Evolutionary conservation across 2,797 vertebrate species (phyloP).

Genomic region (Merluccius polli): DNA sequence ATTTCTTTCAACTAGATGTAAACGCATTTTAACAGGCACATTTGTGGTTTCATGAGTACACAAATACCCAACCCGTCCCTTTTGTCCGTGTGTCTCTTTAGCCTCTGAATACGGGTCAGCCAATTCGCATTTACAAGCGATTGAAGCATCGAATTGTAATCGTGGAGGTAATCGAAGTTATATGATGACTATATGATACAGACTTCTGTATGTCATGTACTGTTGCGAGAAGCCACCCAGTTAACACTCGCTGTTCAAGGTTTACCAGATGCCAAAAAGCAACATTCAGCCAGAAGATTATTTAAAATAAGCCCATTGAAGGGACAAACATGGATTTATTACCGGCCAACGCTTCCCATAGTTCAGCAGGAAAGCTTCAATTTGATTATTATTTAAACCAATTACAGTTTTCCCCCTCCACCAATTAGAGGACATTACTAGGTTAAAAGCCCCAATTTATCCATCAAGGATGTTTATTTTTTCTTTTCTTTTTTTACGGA

Average conservation of each 20-base stretch:
- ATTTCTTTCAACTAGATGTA: too few species aligned
- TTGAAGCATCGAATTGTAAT: too few species aligned
- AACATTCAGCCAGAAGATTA: not conserved
- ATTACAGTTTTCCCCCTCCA: slow-evolving; percentile 69
- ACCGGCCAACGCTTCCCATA: slow-evolving; percentile 71
- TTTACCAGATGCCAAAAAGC: not conserved
- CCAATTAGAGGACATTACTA: slow-evolving; percentile 74
- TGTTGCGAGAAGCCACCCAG: not conserved
- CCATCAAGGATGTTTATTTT: slow-evolving; percentile 50
- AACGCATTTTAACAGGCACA: too few species aligned
- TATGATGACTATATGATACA: too few species aligned
- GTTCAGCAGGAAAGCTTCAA: slow-evolving; percentile 63
- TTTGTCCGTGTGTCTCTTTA: too few species aligned
- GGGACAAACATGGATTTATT: slow-evolving; percentile 52
- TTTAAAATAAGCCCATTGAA: not conserved
- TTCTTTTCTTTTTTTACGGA: slow-evolving; percentile 26
- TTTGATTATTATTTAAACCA: slow-evolving; percentile 76
- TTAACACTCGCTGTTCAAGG: not conserved
- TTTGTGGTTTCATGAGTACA: too few species aligned
- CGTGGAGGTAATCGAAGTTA: too few species aligned
- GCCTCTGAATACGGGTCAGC: too few species aligned
- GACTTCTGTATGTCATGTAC: too few species aligned
- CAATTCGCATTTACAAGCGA: too few species aligned
- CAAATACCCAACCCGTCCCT: too few species aligned
- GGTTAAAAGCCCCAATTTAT: slow-evolving; percentile 71